Evolutionary conservation across 2,797 vertebrate species (phyloP).

Genomic region (Tapirus indicus): DNA sequence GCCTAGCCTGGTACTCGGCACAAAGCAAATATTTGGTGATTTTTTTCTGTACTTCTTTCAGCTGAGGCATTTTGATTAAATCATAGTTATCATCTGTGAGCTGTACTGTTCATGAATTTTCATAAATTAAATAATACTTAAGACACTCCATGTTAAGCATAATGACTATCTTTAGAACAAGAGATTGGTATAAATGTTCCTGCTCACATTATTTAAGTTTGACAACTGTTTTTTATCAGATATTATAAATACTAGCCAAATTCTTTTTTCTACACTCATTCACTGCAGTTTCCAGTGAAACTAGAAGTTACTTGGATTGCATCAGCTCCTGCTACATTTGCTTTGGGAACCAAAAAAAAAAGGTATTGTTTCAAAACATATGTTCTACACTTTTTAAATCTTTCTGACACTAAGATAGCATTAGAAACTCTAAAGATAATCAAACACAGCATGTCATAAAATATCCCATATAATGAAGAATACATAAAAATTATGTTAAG

Average conservation of each 20-base stretch:
- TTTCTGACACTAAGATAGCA: not conserved
- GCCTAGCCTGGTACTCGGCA: not conserved
- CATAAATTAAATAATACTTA: not conserved
- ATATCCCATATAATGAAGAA: not conserved
- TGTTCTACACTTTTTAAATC: not conserved
- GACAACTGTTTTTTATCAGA: not conserved
- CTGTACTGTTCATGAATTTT: not conserved
- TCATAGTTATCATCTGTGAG: not conserved
- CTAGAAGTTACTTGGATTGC: not conserved
- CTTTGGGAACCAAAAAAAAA: not conserved
- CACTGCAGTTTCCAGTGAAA: not conserved
- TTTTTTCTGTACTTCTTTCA: not conserved
- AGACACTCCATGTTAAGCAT: not conserved
- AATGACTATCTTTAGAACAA: not conserved
- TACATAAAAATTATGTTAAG: not conserved
- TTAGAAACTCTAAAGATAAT: not conserved
- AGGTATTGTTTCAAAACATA: not conserved
- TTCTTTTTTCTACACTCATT: not conserved
- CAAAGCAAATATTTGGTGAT: not conserved
- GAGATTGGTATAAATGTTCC: not conserved
- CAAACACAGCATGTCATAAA: not conserved
- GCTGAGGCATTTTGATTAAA: not conserved
- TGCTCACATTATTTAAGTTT: conserved; percentile 9
- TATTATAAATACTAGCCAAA: not conserved
- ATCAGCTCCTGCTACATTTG: not conserved